Percentiles rank a stretch among this genome's conserved stretches.
Conservation (phyloP, 2,797 vertebrate species). For the Channallabes apus region DNA sequence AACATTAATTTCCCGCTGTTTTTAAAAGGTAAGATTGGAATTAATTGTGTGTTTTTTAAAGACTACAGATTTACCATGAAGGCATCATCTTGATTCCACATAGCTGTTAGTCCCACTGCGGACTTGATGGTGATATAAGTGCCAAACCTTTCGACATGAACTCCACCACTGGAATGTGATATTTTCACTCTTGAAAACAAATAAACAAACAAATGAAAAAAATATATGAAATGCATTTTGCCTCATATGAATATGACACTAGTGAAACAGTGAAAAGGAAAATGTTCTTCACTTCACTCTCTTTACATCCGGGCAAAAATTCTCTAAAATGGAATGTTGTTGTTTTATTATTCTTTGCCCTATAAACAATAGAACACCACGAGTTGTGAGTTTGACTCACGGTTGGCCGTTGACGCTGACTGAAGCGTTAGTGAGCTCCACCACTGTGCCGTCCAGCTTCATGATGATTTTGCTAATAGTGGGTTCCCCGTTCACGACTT, state of each 20-base stretch:
- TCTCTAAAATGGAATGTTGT: not conserved
- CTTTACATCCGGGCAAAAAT: not conserved
- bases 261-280: not conserved
- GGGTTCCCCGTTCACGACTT: slow-evolving; percentile 40
- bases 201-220: not conserved
- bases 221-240: not conserved
- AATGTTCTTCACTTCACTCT: not conserved
- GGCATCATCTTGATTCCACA: slow-evolving; percentile 84
- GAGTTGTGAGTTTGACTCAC: slow-evolving; percentile 66
- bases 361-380: not conserved
- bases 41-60: not conserved
- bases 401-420: slow-evolving; percentile 65
- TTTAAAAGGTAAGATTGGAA: not conserved
- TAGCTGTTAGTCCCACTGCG: slow-evolving; percentile 71
- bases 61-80: slow-evolving; percentile 70
- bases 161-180: slow-evolving; percentile 65
- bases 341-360: not conserved
- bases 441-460: slow-evolving; percentile 68
- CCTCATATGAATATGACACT: not conserved
- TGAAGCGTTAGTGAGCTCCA: slow-evolving; percentile 66
- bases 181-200: slow-evolving; percentile 67
- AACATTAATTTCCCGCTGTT: not conserved
- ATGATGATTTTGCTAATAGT: slow-evolving; percentile 68
- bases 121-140: slow-evolving; percentile 72
- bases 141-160: slow-evolving; percentile 68